Conservation (phyloP, 2,797 vertebrate species). For the Lacerta agilis region DNA sequence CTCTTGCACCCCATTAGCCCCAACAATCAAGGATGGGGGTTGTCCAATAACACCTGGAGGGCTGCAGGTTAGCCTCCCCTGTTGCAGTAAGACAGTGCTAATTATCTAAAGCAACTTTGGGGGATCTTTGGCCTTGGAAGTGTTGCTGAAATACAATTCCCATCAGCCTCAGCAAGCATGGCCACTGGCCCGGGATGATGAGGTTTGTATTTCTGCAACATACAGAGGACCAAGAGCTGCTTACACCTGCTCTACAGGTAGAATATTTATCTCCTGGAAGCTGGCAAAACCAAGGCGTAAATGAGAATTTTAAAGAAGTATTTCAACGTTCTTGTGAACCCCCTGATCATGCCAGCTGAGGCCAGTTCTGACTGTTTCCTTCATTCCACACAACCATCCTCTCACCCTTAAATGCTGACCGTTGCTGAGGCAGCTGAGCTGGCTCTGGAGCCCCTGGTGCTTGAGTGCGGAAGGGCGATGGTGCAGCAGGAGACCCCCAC, state of each 20-base stretch:
- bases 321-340: not conserved
- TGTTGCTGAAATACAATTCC: too few relatives aligned
- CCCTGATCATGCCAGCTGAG: not conserved
- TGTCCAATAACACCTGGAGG: too few relatives aligned
- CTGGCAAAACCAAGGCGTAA: not conserved
- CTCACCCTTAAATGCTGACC: conserved; percentile 39
- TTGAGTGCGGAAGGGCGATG: conserved; percentile 74
- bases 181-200: too few relatives aligned
- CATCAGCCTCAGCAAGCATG: too few relatives aligned
- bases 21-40: too few relatives aligned
- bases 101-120: too few relatives aligned
- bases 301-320: not conserved
- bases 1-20: too few relatives aligned
- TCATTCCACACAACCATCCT: conserved; percentile 15
- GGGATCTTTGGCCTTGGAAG: too few relatives aligned
- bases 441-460: conserved; percentile 67
- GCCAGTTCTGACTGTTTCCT: not conserved
- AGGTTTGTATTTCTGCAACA: too few relatives aligned
- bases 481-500: conserved; percentile 88
- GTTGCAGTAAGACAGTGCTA: not conserved
- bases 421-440: conserved; percentile 70
- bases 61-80: too few relatives aligned
- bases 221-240: not conserved
- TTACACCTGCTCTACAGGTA: not conserved
- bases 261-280: not conserved